phyloP scores from a whole-genome alignment of 2,888 invertebrate genomes.

The Sphecodes monilicornis region DNA sequence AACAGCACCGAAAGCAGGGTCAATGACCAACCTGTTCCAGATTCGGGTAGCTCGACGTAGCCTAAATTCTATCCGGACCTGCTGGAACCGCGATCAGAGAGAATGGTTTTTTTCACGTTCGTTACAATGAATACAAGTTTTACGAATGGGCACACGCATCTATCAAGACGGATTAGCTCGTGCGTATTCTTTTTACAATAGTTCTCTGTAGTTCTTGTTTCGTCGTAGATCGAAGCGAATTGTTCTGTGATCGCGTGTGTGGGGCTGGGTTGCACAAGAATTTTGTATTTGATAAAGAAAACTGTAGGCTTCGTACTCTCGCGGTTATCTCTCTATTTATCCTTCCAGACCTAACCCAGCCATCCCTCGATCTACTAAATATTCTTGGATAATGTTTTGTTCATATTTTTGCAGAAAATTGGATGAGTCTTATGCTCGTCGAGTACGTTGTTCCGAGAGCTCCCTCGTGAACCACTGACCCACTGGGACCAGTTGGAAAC shows the following conservation, averaged over 20 bases:
- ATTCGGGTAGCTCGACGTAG: slow-evolving; percentile 82
- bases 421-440: neutral
- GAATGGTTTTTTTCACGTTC: slow-evolving; percentile 64
- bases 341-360: no score
- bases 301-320: no score
- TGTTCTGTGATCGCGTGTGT: neutral
- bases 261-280: no score
- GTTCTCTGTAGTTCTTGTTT: neutral
- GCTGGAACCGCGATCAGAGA: slow-evolving; percentile 66
- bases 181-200: neutral
- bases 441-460: slow-evolving; percentile 9
- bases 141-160: slow-evolving; percentile 50
- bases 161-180: slow-evolving; percentile 16
- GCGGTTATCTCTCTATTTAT: neutral
- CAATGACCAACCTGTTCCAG: slow-evolving; percentile 83
- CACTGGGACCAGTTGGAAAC: slow-evolving; percentile 77
- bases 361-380: neutral
- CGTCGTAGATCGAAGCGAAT: neutral
- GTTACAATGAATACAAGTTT: slow-evolving; percentile 51
- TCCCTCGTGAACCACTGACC: slow-evolving; percentile 82
- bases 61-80: slow-evolving; percentile 83
- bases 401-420: neutral
- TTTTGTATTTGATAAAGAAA: no score
- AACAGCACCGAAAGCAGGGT: slow-evolving; percentile 73
- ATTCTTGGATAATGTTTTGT: neutral